phyloP scores from a whole-genome alignment of 2,113 vertebrate genomes.

The Bubo bubo region DNA sequence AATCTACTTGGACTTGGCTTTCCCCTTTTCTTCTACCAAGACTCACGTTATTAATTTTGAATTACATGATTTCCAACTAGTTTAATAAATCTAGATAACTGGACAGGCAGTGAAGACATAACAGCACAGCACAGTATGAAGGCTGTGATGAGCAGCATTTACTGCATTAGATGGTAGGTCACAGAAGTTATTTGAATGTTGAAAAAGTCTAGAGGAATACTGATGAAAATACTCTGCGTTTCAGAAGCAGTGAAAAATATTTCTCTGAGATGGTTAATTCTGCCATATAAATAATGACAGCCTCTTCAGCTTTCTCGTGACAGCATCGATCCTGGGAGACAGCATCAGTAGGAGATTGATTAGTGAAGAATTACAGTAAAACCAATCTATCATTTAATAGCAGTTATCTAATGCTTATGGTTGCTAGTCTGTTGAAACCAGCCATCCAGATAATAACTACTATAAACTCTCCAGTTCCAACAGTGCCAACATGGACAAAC shows the following conservation, averaged over 20 bases:
- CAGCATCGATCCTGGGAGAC: neutral
- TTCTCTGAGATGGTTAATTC: neutral
- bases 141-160: neutral
- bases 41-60: neutral
- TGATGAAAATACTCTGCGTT: neutral
- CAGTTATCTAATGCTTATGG: neutral
- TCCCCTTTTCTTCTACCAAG: neutral
- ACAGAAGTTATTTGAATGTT: neutral
- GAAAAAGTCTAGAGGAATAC: neutral
- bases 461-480: neutral
- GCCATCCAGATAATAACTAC: neutral
- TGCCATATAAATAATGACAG: neutral
- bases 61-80: neutral
- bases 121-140: neutral
- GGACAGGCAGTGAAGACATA: neutral
- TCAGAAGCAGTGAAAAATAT: neutral
- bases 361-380: neutral
- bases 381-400: neutral
- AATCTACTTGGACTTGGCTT: neutral
- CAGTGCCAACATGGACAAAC: neutral
- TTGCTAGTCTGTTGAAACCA: neutral
- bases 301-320: neutral
- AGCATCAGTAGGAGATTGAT: neutral
- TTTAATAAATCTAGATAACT: neutral
- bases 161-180: accelerated